Percentiles rank a stretch among this genome's conserved stretches.
phyloP scores from a whole-genome alignment of 1,140 invertebrate species.

The Micrasema minimum region DNA sequence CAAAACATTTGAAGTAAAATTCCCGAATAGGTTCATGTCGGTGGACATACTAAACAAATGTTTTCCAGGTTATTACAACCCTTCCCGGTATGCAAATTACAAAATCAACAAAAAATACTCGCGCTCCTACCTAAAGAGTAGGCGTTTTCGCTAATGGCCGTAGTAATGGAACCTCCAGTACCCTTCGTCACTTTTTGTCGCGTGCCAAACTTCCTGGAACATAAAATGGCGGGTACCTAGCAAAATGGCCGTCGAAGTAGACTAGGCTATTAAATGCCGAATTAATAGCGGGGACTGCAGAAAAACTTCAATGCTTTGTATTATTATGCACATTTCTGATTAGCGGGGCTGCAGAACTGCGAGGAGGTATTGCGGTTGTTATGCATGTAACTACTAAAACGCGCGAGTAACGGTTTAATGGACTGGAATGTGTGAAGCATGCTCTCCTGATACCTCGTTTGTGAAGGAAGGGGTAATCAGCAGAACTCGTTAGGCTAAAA shows the following conservation, averaged over 20 bases:
- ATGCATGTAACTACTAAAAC: not conserved
- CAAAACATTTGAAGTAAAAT: no score
- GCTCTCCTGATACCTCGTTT: constrained; percentile 8
- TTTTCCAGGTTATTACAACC: constrained; percentile 21
- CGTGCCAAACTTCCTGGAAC: no score
- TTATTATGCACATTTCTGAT: constrained; percentile 28
- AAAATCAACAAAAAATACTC: constrained; percentile 28
- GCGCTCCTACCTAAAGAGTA: not conserved
- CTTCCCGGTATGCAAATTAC: constrained; percentile 25
- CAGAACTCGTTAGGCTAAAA: constrained; percentile 20
- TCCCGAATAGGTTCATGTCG: no score
- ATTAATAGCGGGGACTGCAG: not conserved
- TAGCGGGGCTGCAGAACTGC: constrained; percentile 16
- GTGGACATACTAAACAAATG: not conserved
- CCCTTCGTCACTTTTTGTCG: constrained; percentile 17
- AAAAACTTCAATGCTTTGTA: not conserved
- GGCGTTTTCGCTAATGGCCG: constrained; percentile 22
- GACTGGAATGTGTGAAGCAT: constrained; percentile 29
- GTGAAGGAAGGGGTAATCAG: not conserved
- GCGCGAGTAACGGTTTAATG: constrained; percentile 15
- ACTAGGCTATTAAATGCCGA: not conserved
- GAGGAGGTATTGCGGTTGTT: constrained; percentile 9
- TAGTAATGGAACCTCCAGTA: constrained; percentile 5
- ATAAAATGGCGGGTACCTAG: not conserved
- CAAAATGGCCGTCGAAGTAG: constrained; percentile 3